Base-by-base conservation (phyloP, 2,113 vertebrate genomes). In the Seriola quinqueradiata region DNA sequence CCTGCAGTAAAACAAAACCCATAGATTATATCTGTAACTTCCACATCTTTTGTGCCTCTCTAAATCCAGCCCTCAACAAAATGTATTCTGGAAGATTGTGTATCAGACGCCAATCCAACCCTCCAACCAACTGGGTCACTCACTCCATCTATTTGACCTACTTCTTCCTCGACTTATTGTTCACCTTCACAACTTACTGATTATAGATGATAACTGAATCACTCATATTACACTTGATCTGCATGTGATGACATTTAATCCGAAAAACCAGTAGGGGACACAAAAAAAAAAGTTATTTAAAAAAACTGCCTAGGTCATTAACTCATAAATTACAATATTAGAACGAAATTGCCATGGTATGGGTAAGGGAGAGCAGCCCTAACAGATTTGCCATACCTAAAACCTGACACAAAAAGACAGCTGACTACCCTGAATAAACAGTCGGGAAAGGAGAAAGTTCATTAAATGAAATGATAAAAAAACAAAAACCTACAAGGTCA, bases 41-140 rank as follows among this genome's bases (percentile, higher is more conserved):
- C 83, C 73, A 71, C 74, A 77, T 77, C 38, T 12, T 87, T 89
- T 82, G 75, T 83, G 73, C 85, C 82, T 60, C 75, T 85, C n/a
- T 64, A 87, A 85, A 87, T 87, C 75, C 75, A 84, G 83, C 69
- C 44, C 19, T 28, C 16, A 14, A 63, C 12, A 75, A 69, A 76
- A 44, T 2, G 7, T 9, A 61, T 42, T 34, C 34, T 85, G 66
- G 58, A 81, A 79, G 85, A 72, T 25, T 83, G 59, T 42, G 34
- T 58, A 4, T 80, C 69, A 80, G 44, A 79, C 46, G 48, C 32
- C 5, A 50, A 66, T 68, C 61, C 48, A 78, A 11, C 34, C 55
- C 44, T 60, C 25, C 25, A 66, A 79, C 70, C 34, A 79, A 68
- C 68, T 70, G 23, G 25, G 5, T 77, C 70, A 71, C 42, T 82